These are phyloP conservation scores for Decapterus maruadsi DNA, from an alignment of 2,797 vertebrate species.

Conservation along the genomic window DNA sequence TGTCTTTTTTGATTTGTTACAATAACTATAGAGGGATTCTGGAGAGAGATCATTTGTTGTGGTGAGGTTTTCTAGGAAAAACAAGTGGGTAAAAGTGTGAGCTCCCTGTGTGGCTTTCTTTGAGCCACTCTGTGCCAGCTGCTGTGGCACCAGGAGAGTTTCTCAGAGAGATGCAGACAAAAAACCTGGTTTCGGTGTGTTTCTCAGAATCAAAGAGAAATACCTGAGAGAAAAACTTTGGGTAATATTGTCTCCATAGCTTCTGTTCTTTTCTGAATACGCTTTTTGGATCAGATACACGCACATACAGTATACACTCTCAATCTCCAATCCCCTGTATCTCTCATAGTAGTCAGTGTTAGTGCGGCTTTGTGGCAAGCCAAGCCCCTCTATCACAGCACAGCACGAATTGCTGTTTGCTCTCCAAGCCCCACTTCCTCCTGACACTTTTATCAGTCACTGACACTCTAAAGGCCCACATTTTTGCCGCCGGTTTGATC, in stretches of 20 bases:
- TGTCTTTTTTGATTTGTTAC: conserved; percentile 20
- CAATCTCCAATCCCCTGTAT: conserved; percentile 27
- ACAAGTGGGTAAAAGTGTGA: conserved; percentile 22
- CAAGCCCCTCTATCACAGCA: conserved; percentile 56
- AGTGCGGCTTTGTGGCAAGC: conserved; percentile 48
- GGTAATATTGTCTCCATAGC: conserved; percentile 25
- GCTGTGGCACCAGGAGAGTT: conserved; percentile 42
- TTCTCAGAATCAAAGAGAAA: conserved; percentile 35
- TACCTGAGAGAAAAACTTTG: not conserved
- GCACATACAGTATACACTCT: conserved; percentile 6
- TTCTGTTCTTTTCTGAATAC: conserved; percentile 28
- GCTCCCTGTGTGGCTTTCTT: conserved; percentile 25
- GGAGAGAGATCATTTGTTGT: conserved; percentile 26
- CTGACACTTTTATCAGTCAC: conserved; percentile 73
- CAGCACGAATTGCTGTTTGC: conserved; percentile 69
- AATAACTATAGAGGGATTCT: conserved; percentile 13
- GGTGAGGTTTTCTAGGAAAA: conserved; percentile 27
- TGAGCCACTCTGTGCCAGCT: conserved; percentile 37
- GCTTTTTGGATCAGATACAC: conserved; percentile 32
- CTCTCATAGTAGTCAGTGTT: conserved; percentile 27
- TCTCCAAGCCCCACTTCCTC: conserved; percentile 68
- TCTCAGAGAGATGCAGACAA: conserved; percentile 49
- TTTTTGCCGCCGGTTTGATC: conserved; percentile 60
- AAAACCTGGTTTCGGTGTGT: conserved; percentile 24
- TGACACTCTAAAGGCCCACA: conserved; percentile 64